phyloP scores from a whole-genome alignment of 2,888 invertebrate species.

The Cataglyphis rosenhaueri region DNA sequence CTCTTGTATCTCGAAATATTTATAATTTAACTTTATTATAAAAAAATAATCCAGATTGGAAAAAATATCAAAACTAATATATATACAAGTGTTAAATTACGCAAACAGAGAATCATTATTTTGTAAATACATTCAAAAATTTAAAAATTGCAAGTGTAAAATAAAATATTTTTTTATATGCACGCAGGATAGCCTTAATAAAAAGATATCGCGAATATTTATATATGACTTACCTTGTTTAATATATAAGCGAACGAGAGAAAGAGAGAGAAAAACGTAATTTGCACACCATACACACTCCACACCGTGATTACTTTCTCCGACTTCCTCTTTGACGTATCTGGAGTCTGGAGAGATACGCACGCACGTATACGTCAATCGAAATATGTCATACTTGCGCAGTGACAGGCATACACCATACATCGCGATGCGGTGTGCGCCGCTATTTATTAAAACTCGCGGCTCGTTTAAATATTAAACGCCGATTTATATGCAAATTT shows the following conservation, averaged over 20 bases:
- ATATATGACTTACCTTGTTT: background rate
- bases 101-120: background rate
- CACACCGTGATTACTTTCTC: background rate
- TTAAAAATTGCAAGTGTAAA: background rate
- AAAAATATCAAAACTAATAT: background rate
- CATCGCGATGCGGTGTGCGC: background rate
- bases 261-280: background rate
- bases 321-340: background rate
- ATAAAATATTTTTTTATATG: background rate
- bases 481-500: background rate
- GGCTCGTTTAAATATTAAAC: background rate
- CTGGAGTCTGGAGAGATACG: too few species aligned
- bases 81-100: background rate
- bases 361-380: background rate
- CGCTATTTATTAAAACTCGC: conserved; percentile 2
- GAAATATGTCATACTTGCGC: conserved; percentile 10
- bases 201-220: background rate
- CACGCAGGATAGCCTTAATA: background rate
- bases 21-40: conserved; percentile 17
- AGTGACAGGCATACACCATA: background rate
- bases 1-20: background rate
- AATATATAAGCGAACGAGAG: background rate
- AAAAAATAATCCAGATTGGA: background rate
- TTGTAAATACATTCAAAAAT: background rate
- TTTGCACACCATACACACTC: background rate